Percentiles rank a stretch among this genome's conserved stretches.
phyloP scores from a whole-genome alignment of 2,113 vertebrate genomes.

The Marcusenius ussheri region DNA sequence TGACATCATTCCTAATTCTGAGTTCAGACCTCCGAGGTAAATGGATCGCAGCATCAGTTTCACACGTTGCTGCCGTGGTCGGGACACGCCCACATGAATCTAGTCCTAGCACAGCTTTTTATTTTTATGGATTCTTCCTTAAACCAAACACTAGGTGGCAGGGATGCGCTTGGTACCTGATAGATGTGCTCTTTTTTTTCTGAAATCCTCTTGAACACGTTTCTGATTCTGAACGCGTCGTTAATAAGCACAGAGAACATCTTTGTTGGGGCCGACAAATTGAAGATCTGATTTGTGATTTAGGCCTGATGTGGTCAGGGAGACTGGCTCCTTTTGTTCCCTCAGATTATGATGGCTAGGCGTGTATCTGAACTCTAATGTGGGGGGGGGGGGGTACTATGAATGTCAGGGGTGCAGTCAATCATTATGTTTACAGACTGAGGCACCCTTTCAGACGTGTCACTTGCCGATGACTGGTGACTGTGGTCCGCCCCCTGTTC shows the following conservation, averaged over 20 bases:
- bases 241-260: not conserved
- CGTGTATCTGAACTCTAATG: not conserved
- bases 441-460: not conserved
- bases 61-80: not conserved
- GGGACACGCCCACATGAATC: not conserved
- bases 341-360: not conserved
- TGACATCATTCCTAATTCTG: too few species aligned
- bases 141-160: conserved; percentile 18
- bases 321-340: not conserved
- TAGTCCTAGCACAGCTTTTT: not conserved
- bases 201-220: not conserved
- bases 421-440: not conserved
- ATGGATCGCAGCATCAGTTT: not conserved
- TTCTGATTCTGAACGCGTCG: not conserved
- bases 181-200: not conserved
- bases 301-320: not conserved
- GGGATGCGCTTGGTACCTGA: not conserved
- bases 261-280: not conserved
- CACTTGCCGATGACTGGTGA: not conserved
- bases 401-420: not conserved
- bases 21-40: too few species aligned
- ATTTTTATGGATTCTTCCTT: not conserved
- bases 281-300: not conserved
- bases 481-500: not conserved
- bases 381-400: not conserved